These are phyloP conservation scores for Catamblyrhynchus diadema DNA, from an alignment of 2,797 vertebrate species.

Conservation along the genomic window DNA sequence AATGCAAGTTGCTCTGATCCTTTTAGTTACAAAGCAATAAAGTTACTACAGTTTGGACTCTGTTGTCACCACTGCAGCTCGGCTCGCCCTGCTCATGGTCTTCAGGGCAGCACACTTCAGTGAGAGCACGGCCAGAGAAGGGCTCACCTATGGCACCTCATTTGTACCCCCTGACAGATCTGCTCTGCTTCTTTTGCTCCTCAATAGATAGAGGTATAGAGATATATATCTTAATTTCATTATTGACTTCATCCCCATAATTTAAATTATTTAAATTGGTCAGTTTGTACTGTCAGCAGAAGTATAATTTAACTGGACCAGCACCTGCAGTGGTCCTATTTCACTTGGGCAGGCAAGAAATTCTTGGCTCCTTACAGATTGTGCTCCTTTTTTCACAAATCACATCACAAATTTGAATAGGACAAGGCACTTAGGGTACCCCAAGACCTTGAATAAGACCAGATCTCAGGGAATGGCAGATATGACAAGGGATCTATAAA, in stretches of 20 bases:
- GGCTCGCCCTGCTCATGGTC: rapidly evolving
- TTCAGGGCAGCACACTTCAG: rapidly evolving
- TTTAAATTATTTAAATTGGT: not conserved
- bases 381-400: not conserved
- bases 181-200: not conserved
- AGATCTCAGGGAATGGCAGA: not conserved
- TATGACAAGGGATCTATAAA: not conserved
- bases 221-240: not conserved
- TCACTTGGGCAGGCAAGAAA: not conserved
- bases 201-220: not conserved
- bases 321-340: not conserved
- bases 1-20: not conserved
- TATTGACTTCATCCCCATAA: not conserved
- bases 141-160: not conserved
- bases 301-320: not conserved
- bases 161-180: not conserved
- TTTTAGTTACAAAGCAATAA: not conserved
- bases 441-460: not conserved
- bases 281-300: not conserved
- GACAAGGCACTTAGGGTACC: not conserved
- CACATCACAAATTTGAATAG: not conserved
- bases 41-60: not conserved
- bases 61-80: not conserved
- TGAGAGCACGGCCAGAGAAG: not conserved
- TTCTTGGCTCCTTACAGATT: not conserved